Evolutionary conservation across 2,888 invertebrate species (phyloP).

Genomic region (Mongoloraphidia duomilia): DNA sequence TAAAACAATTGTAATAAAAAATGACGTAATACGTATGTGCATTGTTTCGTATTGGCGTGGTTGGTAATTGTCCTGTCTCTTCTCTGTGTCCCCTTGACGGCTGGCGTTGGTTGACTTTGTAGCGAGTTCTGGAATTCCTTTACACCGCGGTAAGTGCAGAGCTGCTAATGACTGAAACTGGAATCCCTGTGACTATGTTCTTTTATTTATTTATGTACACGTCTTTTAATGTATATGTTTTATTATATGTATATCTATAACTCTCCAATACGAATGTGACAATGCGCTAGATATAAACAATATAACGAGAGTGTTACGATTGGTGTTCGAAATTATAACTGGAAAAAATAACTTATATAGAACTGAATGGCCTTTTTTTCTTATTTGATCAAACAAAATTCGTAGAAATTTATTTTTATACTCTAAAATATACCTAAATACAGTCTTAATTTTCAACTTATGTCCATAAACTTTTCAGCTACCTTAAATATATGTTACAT

Average conservation of each 20-base stretch:
- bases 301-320: neutral
- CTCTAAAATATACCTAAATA: too few relatives aligned
- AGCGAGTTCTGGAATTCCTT: slow-evolving; percentile 98
- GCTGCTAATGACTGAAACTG: slow-evolving; percentile 17
- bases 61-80: slow-evolving; percentile 35
- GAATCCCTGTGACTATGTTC: slow-evolving; percentile 1
- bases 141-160: slow-evolving; percentile 93
- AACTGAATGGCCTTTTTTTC: too few relatives aligned
- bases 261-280: slow-evolving; percentile 4
- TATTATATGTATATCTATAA: neutral
- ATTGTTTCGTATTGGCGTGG: slow-evolving; percentile 26
- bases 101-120: slow-evolving; percentile 54
- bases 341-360: neutral
- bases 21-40: slow-evolving; percentile 10
- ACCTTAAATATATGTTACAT: too few relatives aligned
- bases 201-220: slow-evolving; percentile 1
- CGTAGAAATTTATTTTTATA: too few relatives aligned
- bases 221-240: slow-evolving; percentile 1
- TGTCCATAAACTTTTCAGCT: too few relatives aligned
- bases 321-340: neutral
- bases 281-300: slow-evolving; percentile 9
- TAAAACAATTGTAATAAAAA: neutral
- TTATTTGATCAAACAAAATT: too few relatives aligned
- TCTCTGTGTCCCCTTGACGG: slow-evolving; percentile 55
- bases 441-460: too few relatives aligned